A percentile compares a stretch with the other conserved stretches of the same genome.
Evolutionary conservation across 1,140 invertebrate genomes (phyloP).

Genomic region (Pentalonia nigronervosa): DNA sequence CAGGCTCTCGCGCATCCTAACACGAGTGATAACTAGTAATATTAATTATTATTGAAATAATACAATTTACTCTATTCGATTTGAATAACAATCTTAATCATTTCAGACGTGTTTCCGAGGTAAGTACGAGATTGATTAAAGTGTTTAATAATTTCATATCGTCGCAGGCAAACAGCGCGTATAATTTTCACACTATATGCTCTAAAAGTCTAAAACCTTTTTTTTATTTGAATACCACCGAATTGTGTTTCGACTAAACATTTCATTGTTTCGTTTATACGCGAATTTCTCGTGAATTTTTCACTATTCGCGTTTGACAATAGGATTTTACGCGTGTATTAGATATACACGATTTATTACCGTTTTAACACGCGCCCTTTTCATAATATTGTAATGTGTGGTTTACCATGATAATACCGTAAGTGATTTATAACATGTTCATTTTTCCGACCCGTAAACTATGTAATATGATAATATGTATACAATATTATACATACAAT

Average conservation of each 20-base stretch:
- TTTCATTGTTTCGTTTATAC: not conserved
- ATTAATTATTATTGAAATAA: too few relatives aligned
- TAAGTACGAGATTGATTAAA: too few relatives aligned
- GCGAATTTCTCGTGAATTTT: not conserved
- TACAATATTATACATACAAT: not conserved
- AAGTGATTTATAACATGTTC: slow-evolving; percentile 10
- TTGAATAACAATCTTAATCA: too few relatives aligned
- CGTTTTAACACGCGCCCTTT: not conserved
- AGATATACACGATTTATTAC: not conserved
- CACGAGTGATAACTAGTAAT: too few relatives aligned
- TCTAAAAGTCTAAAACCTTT: not conserved
- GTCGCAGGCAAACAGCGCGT: not conserved
- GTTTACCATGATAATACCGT: not conserved
- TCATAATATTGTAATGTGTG: not conserved
- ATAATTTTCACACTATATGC: not conserved
- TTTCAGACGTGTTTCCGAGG: too few relatives aligned
- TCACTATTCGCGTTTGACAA: not conserved
- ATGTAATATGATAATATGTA: not conserved
- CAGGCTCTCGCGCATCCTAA: too few relatives aligned
- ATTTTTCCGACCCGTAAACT: slow-evolving; percentile 6
- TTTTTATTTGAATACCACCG: not conserved
- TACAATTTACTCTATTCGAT: too few relatives aligned
- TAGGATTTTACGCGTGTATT: not conserved
- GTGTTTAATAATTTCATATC: not conserved
- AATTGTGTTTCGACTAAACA: not conserved